Evolutionary conservation across 2,113 vertebrate genomes (phyloP).

Genomic region (Dipodomys merriami): DNA sequence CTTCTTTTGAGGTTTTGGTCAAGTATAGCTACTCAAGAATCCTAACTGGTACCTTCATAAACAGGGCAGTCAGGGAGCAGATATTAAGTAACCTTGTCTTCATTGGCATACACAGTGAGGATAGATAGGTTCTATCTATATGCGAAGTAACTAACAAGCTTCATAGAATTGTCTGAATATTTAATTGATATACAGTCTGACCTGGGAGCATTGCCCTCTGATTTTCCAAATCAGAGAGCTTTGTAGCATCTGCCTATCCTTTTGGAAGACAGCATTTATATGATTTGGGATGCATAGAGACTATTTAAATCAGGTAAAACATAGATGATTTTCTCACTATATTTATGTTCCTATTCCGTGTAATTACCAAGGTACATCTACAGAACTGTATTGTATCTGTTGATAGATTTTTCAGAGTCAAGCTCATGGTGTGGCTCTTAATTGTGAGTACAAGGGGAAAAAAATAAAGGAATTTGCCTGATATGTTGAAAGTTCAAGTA

Average conservation of each 20-base stretch:
- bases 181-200: neutral
- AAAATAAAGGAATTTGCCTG: neutral
- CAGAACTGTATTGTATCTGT: neutral
- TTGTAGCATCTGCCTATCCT: accelerated
- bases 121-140: too few species aligned
- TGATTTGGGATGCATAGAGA: neutral
- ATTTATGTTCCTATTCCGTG: neutral
- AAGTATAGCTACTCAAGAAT: neutral
- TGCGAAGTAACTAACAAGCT: neutral
- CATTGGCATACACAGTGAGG: neutral
- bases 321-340: neutral
- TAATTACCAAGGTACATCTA: neutral
- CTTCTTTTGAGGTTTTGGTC: too few species aligned
- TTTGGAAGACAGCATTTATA: neutral
- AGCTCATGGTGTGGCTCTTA: neutral
- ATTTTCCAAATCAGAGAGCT: neutral
- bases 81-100: neutral
- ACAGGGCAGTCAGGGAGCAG: too few species aligned
- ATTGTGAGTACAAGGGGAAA: neutral
- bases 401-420: neutral
- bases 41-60: neutral
- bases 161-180: neutral
- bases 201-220: neutral
- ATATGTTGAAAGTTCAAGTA: neutral
- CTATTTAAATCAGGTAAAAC: neutral